These are phyloP conservation scores for Deilephila elpenor DNA, from an alignment of 2,888 invertebrate species.

Conservation along the genomic window DNA sequence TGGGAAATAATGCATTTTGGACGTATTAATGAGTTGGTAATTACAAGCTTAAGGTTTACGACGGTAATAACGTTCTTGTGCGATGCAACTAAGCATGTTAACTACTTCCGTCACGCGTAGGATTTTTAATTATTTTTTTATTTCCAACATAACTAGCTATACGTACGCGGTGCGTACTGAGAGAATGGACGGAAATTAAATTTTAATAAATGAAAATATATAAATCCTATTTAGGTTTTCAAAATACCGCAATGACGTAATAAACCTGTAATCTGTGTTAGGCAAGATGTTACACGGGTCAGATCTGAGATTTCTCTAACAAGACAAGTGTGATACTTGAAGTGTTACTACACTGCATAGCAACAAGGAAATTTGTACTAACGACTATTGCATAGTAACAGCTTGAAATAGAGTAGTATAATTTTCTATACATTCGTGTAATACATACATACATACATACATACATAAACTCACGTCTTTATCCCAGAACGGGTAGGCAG, in stretches of 20 bases:
- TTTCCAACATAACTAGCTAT: background rate
- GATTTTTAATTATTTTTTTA: conserved; percentile 10
- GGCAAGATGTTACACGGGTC: background rate
- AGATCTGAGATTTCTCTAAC: background rate
- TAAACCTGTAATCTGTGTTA: background rate
- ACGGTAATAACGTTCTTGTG: conserved; percentile 7
- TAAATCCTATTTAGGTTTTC: background rate
- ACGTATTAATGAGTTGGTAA: conserved; percentile 24
- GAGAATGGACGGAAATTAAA: conserved; percentile 13
- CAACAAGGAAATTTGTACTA: too few species aligned
- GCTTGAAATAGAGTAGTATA: too few species aligned
- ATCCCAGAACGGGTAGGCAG: too few species aligned
- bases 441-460: too few species aligned
- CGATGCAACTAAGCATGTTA: conserved; percentile 23
- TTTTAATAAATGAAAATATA: too few species aligned
- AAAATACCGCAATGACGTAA: background rate
- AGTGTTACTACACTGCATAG: too few species aligned
- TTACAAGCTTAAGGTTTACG: conserved; percentile 21
- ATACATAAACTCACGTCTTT: too few species aligned
- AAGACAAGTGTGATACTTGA: background rate
- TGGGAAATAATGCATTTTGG: conserved; percentile 22
- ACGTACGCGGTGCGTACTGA: background rate
- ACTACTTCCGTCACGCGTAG: conserved; percentile 23
- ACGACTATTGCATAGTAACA: too few species aligned
- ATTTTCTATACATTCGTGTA: too few species aligned